Base-by-base conservation (phyloP, 2,888 invertebrate genomes). In the Epinotia nisella region DNA sequence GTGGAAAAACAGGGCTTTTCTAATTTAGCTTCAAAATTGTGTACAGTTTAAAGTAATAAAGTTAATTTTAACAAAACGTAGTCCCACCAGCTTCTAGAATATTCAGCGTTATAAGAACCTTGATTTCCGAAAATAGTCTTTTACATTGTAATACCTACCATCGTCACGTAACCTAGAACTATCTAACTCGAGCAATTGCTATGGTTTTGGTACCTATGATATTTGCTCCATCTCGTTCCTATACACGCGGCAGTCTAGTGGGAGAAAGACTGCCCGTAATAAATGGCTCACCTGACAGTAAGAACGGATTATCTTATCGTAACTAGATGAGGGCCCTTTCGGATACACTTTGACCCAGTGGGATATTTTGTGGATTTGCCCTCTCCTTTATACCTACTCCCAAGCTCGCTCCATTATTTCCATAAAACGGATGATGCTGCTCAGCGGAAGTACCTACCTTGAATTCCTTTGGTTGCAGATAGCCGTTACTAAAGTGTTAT, bases 31-130 rank as follows among this genome's bases (percentile, higher is more conserved):
- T 15, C 2, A 7, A 17, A 49, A 41, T n/a, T 62, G 49, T 62
- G 49, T 24, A 24, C 29, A n/a, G 11, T 62, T 53, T 49, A 41
- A 45, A 62, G 29, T 62, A 15, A 41, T 61, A 62, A 62, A n/a
- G 49, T 51, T 9, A 45, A n/a, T 29, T 3, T 5, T 35, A 60
- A 2, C 5, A 60, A 60, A 49, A 45, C 17, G 11, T 62, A 62
- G 49, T 10, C 19, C 24, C 0, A n/a, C 4, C n/a, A 24, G n/a
- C 11, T 24, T 61, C 24, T 24, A 62, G 24, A 9, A 45, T 2
- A 24, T 45, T 21, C n/a, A 41, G 29, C 11, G 17, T 62, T 24
- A 45, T 1, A 15, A 61, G n/a, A 24, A 10, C 60, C 41, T 7
- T 60, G 61, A 21, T 17, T 17, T 45, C 49, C 29, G 29, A 62